Evolutionary conservation across 35 echinoderm and acorn worm genomes (phyloP).

Genomic region (Antedon bifida): DNA sequence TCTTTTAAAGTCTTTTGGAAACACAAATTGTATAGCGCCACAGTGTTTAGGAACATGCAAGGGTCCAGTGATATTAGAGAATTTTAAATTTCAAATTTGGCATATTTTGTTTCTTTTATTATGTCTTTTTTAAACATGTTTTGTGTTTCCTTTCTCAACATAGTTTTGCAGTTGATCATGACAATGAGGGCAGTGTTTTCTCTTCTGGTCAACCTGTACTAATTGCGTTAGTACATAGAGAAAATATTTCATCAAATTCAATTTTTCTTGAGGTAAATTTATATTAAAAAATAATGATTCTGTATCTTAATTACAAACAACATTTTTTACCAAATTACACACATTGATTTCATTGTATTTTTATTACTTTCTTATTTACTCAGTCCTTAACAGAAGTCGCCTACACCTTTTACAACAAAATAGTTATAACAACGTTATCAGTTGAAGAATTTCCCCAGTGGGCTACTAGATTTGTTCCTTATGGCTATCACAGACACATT

Average conservation of each 20-base stretch:
- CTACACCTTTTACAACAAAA: conserved; percentile 58
- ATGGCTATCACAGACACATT: conserved; percentile 37
- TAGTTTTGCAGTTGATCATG: background rate
- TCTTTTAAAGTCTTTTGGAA: background rate
- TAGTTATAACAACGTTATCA: conserved; percentile 48
- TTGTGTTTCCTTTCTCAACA: background rate
- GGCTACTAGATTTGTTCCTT: conserved; percentile 61
- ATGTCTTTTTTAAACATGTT: background rate
- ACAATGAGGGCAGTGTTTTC: background rate
- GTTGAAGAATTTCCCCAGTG: conserved; percentile 78
- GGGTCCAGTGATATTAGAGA: background rate
- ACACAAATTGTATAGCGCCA: background rate
- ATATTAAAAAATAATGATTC: no score
- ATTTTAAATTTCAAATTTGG: no score
- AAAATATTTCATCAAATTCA: conserved; percentile 34
- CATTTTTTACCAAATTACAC: no score
- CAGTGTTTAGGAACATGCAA: background rate
- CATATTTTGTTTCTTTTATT: no score
- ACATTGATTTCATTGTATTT: no score
- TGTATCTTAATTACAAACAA: no score
- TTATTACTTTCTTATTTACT: background rate
- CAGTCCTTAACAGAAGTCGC: conserved; percentile 40
- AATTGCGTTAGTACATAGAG: conserved; percentile 41
- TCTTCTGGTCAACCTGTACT: conserved; percentile 29
- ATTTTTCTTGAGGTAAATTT: conserved; percentile 26